phyloP scores from a whole-genome alignment of 2,888 invertebrate genomes.

The Artemia sp. region DNA sequence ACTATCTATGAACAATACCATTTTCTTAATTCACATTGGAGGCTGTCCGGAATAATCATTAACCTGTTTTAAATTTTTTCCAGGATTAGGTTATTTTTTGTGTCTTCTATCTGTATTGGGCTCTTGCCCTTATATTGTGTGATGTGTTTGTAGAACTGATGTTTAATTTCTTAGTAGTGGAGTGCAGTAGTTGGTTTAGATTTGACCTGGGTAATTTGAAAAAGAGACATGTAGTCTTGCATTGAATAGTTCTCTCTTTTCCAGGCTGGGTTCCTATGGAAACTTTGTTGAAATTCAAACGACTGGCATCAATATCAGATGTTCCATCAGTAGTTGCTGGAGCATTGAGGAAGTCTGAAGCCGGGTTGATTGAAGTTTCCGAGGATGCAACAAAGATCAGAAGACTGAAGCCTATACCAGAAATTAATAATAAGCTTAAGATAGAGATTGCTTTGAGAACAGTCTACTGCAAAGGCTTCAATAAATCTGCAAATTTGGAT shows the following conservation, averaged over 20 bases:
- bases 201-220: too few relatives aligned
- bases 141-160: too few relatives aligned
- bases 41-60: too few relatives aligned
- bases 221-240: too few relatives aligned
- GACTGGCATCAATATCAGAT: conserved; percentile 51
- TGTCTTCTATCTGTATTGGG: too few relatives aligned
- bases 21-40: too few relatives aligned
- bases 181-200: too few relatives aligned
- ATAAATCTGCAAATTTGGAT: conserved; percentile 45
- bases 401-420: conserved; percentile 59
- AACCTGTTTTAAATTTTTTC: too few relatives aligned
- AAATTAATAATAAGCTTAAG: conserved; percentile 61
- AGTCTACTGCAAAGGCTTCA: conserved; percentile 74
- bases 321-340: conserved; percentile 51
- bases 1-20: too few relatives aligned
- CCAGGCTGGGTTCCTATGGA: conserved; percentile 64
- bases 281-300: conserved; percentile 69
- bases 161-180: too few relatives aligned
- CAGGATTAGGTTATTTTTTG: too few relatives aligned
- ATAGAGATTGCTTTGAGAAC: conserved; percentile 57
- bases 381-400: conserved; percentile 51
- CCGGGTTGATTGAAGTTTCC: conserved; percentile 52
- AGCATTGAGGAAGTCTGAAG: conserved; percentile 55
- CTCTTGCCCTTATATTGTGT: too few relatives aligned
- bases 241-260: background rate